Base-by-base conservation (phyloP, 2,888 invertebrate genomes). In the Pyralis farinalis region DNA sequence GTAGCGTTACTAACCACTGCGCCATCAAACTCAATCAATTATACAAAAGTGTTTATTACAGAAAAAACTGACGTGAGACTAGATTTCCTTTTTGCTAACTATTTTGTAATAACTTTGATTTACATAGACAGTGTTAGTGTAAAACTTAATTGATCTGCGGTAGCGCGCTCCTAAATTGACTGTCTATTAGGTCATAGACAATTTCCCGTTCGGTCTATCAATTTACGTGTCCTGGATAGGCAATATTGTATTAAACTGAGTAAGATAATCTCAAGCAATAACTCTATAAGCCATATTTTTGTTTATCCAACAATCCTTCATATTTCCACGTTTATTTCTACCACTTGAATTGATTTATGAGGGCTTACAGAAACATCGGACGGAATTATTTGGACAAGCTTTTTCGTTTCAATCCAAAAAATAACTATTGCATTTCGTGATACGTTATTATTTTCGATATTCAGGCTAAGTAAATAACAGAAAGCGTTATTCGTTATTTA, bases 321-420 rank as follows among this genome's bases (percentile, higher is more conserved):
- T 1, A 4, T n/a, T 8, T 9, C 8, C 7, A 2, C 10, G 12
- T 12, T 37, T 29, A 22, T 28, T 37, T 20, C 21, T 37, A 29
- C 30, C 29, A 10, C 21, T 21, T 20, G 9, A 37, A n/a, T 35
- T 35, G 34, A 35, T 35, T 25, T 35, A 35, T 27, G 12, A 31
- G 7, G n/a, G 20, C 9, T 20, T 4, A 12, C 31, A 12, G 12
- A 31, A 31, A 9, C 11, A n/a, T 3, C 1, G 25, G 10, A 7
- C 9, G 5, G 34, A 34, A 4, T 22, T 34, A 34, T 27, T 12
- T n/a, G 7, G 8, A 27, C 25, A 1, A 8, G 11, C 25, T 27
- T 35, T 31, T 12, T 16, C 4, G 16, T 16, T 16, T 16, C 2
- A 11, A 9, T 25, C 7, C 25, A 7, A 25, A 25, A 25, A 25